Base-by-base conservation (phyloP, 2,113 vertebrate species). In the Euleptes europaea region DNA sequence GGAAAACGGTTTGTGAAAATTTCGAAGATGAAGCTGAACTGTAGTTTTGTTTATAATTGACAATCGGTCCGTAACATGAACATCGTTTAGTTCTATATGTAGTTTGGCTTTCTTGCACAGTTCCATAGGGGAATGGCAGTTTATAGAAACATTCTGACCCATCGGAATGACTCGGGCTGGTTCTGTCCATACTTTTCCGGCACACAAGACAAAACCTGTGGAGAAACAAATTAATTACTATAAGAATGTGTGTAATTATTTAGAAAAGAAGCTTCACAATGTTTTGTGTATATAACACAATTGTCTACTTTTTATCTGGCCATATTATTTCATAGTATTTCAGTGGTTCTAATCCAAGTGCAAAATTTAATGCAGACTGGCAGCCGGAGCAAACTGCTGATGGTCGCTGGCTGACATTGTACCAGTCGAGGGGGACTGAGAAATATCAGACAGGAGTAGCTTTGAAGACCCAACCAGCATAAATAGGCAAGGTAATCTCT, bases 121-220 rank as follows among this genome's bases (percentile, higher is more conserved):
- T 80, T 87, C 88, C 2, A 84, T 38, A 19, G 23, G 1, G 69
- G 92, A 90, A 40, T 69, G 51, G 84, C 97, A 97, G 74, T 88
- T 88, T 84, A 97, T 82, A 49, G 96, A 94, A 89, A 97, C 9
- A 88, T 94, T 78, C 76, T 90, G 88, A 31, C 96, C 96, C 94
- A 97, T 91, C 23, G 0, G 86, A 80, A 96, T 94, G 81, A 94
- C 80, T 0, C 87, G 19, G 0, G 85, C 85, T 0, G 97, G 97
- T 54, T 96, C 95, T 5, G 95, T 84, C 94, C 95, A 94, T 2
- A 97, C 86, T 4, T 15, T 47, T 1, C 97, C 97, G 0, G 65
- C 89, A 84, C 96, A 97, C 2, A 1, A 38, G 74, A 95, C 86
- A 0, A 89, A 57, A 38, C 93, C 96, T 96, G 91, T 0, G 1